phyloP scores from a whole-genome alignment of 2,888 invertebrate species.

The Pseudoips prasinana region DNA sequence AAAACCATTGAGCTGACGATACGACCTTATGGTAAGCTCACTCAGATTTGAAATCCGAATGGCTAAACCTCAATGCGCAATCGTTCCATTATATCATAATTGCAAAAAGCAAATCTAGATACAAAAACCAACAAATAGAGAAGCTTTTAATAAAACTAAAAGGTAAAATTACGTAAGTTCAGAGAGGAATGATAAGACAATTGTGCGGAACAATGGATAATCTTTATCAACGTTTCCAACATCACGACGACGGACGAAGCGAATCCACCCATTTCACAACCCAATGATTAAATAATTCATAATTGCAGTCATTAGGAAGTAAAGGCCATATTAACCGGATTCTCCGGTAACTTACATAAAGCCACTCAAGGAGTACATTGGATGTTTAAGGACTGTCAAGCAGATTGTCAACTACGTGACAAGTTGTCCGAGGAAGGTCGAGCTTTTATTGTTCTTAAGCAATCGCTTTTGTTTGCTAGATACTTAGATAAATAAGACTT shows the following conservation, averaged over 20 bases:
- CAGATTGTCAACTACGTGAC: not conserved
- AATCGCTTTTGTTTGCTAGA: too few species aligned
- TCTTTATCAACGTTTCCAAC: conserved; percentile 30
- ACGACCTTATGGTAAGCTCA: too few species aligned
- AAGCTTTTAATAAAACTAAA: conserved; percentile 12
- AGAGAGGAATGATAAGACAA: conserved; percentile 18
- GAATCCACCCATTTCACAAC: conserved; percentile 52
- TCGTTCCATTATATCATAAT: too few species aligned
- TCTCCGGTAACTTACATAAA: conserved; percentile 44
- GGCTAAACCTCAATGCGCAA: too few species aligned
- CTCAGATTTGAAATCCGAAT: too few species aligned
- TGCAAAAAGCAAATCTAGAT: too few species aligned
- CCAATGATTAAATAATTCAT: conserved; percentile 54
- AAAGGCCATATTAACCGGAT: conserved; percentile 51
- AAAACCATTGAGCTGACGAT: too few species aligned
- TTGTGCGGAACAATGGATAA: conserved; percentile 28
- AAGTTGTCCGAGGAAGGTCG: too few species aligned
- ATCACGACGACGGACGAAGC: conserved; percentile 35
- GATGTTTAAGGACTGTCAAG: conserved; percentile 6
- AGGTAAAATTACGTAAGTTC: conserved; percentile 16
- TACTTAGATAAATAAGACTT: too few species aligned
- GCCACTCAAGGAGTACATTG: conserved; percentile 21
- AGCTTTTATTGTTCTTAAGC: too few species aligned
- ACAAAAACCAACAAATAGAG: not conserved
- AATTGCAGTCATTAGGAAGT: conserved; percentile 57